A percentile compares a stretch with the other conserved stretches of the same genome.
These are phyloP conservation scores for Ceyx erithaca DNA, from an alignment of 2,797 vertebrate genomes.

Conservation along the genomic window DNA sequence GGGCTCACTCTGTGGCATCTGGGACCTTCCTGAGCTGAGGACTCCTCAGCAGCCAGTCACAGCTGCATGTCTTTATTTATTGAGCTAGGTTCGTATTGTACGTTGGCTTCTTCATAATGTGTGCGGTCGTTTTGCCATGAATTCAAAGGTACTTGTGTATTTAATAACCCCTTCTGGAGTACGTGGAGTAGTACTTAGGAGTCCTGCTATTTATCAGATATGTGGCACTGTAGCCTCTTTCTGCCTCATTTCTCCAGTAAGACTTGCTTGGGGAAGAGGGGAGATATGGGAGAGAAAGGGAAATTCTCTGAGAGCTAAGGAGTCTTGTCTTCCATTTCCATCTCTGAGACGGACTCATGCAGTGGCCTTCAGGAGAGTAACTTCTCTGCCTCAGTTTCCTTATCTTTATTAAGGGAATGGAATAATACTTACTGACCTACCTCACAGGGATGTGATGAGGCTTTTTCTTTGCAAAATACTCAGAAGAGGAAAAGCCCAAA, in stretches of 20 bases:
- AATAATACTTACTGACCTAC: constrained; percentile 55
- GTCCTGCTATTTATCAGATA: constrained; percentile 1
- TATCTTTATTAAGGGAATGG: constrained; percentile 6
- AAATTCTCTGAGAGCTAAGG: not conserved
- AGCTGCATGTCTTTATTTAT: constrained; percentile 76
- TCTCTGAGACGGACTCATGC: not conserved
- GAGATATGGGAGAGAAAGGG: not conserved
- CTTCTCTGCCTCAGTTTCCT: constrained; percentile 21
- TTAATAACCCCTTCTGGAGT: constrained; percentile 2
- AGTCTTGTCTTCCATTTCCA: not conserved
- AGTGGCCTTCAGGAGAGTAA: not conserved
- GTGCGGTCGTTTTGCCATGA: not conserved
- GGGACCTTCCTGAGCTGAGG: constrained; percentile 32
- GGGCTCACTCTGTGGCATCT: not conserved
- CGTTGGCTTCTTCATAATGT: constrained; percentile 59
- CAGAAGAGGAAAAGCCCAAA: not conserved
- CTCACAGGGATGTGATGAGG: constrained; percentile 51
- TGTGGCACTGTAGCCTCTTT: not conserved
- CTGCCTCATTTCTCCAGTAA: not conserved
- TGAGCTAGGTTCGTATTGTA: constrained; percentile 64
- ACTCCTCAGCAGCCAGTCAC: not conserved
- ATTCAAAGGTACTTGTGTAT: constrained; percentile 46
- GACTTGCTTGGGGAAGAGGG: not conserved
- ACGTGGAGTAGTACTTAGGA: not conserved
- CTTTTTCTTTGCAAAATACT: constrained; percentile 33